Evolutionary conservation across 2,113 vertebrate genomes (phyloP).

Genomic region (Notarius quadriscutis): DNA sequence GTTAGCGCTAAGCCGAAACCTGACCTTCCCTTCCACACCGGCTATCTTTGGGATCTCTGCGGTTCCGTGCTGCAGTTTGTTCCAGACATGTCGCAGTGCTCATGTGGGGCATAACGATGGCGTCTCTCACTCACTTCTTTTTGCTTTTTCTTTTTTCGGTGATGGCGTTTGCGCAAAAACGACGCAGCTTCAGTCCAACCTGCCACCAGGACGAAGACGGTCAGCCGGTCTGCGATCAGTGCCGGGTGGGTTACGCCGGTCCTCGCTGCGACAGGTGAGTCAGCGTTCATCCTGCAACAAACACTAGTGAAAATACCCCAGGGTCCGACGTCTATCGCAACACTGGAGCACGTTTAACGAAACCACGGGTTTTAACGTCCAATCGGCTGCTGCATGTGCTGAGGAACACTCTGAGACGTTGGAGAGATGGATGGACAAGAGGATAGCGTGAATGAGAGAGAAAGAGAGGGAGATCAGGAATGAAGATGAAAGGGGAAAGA

Average conservation of each 20-base stretch:
- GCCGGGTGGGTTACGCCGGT: constrained; percentile 81
- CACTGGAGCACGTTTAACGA: not conserved
- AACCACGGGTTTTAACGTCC: not conserved
- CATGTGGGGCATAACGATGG: constrained; percentile 41
- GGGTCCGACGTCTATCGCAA: not conserved
- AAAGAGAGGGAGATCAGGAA: too few relatives aligned
- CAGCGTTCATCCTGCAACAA: not conserved
- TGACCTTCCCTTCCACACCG: constrained; percentile 25
- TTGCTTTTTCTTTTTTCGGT: constrained; percentile 59
- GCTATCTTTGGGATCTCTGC: constrained; percentile 67
- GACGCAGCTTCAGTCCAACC: constrained; percentile 89
- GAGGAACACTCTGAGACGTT: too few relatives aligned
- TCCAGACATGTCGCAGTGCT: constrained; percentile 39
- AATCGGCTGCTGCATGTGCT: not conserved
- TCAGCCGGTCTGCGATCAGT: constrained; percentile 86
- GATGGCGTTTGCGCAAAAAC: constrained; percentile 60
- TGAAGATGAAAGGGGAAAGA: too few relatives aligned
- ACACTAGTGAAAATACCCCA: not conserved
- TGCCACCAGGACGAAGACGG: constrained; percentile 79
- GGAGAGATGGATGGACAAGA: not conserved
- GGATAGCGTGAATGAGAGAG: too few relatives aligned
- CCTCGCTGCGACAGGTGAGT: constrained; percentile 90
- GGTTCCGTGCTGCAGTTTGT: constrained; percentile 51
- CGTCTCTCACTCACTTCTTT: constrained; percentile 57
- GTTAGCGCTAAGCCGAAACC: constrained; percentile 66